A percentile compares a stretch with the other conserved stretches of the same genome.
Conservation (phyloP, 2,888 invertebrate genomes). For the Encarsia formosa region DNA sequence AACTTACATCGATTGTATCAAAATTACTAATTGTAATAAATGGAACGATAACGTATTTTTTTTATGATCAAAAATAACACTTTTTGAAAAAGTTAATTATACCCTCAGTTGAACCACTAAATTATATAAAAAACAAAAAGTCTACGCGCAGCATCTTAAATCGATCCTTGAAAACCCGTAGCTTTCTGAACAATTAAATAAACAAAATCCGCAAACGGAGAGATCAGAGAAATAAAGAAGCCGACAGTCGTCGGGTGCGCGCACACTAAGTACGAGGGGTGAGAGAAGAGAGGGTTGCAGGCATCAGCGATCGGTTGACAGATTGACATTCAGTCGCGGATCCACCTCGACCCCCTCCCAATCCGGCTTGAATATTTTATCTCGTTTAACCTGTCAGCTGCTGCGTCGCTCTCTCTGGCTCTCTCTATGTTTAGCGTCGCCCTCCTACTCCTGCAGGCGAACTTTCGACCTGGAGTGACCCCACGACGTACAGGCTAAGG, state of each 20-base stretch:
- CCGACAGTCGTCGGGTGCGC: background rate
- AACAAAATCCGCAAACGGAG: background rate
- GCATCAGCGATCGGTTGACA: constrained; percentile 40
- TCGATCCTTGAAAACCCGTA: too few relatives aligned
- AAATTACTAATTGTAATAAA: too few relatives aligned
- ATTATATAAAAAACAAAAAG: too few relatives aligned
- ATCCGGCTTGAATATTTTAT: constrained; percentile 49
- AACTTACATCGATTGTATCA: too few relatives aligned
- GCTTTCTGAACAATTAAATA: background rate
- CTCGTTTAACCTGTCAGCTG: constrained; percentile 49
- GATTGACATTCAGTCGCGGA: constrained; percentile 52
- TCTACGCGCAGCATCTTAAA: too few relatives aligned
- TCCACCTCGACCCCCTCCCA: too few relatives aligned
- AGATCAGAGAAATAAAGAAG: background rate
- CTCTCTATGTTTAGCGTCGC: constrained; percentile 39
- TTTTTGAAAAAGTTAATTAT: too few relatives aligned
- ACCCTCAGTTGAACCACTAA: too few relatives aligned
- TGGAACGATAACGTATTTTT: too few relatives aligned
- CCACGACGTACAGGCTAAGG: constrained; percentile 19
- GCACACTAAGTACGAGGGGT: background rate
- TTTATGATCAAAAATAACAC: too few relatives aligned
- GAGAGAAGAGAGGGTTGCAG: background rate
- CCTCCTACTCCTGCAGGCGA: constrained; percentile 44
- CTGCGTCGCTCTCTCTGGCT: constrained; percentile 34
- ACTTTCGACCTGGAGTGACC: constrained; percentile 52